A percentile compares a stretch with the other conserved stretches of the same genome.
Conservation (phyloP, 1,140 invertebrate genomes). For the Trachymyrmex septentrionalis region DNA sequence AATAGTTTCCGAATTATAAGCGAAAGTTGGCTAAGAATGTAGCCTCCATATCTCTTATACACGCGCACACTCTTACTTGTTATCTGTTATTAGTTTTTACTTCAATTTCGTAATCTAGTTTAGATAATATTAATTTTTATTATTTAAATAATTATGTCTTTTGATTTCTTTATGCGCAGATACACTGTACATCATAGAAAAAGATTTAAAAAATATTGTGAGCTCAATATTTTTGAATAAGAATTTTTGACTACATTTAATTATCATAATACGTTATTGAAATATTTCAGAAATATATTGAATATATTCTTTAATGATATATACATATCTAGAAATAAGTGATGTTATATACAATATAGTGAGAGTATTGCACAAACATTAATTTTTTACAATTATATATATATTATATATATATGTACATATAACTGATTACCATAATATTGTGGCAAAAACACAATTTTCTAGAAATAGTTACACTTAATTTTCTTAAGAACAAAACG, state of each 20-base stretch:
- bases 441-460: not conserved
- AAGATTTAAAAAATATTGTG: not conserved
- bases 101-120: not conserved
- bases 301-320: not conserved
- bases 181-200: not conserved
- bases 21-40: not conserved
- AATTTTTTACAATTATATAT: too few relatives aligned
- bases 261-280: conserved; percentile 35
- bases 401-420: not conserved
- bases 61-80: not conserved
- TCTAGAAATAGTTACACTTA: not conserved
- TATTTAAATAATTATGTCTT: not conserved
- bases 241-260: not conserved
- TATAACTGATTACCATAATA: not conserved
- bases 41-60: not conserved
- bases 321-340: not conserved
- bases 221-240: not conserved
- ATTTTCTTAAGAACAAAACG: not conserved
- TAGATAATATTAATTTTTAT: not conserved
- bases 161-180: not conserved
- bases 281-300: not conserved
- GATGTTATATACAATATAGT: too few relatives aligned
- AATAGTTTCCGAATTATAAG: not conserved
- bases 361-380: not conserved
- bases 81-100: not conserved